Base-by-base conservation (phyloP, 2,888 invertebrate genomes). In the Apoda limacodes region DNA sequence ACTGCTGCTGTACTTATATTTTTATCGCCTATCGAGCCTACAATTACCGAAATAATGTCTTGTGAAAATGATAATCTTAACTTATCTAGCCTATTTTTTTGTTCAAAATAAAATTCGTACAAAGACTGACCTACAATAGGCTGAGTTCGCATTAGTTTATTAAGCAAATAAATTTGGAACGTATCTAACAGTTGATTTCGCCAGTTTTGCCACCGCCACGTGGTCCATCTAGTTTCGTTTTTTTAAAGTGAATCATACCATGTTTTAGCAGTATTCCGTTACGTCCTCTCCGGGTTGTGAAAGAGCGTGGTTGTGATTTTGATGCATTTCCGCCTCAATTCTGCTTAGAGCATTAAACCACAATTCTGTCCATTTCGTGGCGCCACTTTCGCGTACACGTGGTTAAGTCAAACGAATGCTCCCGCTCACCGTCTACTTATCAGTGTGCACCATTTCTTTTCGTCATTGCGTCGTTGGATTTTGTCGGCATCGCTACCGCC, bases 161-260 rank as follows among this genome's bases (percentile, higher is more conserved):
- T n/a, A n/a, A n/a, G n/a, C n/a, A n/a, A n/a, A n/a, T n/a, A 41
- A 10, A 29, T 25, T 34, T 45, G 35, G 28, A 46, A 48, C 5
- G 48, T 48, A 28, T 45, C 37, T 4, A 25, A 36, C 14, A 48
- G 35, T n/a, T 17, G 35, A 26, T 37, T 30, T 2, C 50, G 46
- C 50, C 50, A 51, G 4, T 46, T 25, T 17, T 34, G 44, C 50
- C 48, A 50, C 13, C 30, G 32, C 48, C 48, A 48, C 5, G 32
- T 28, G 13, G 48, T 46, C 48, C 48, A 48, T 5, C n/a, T 21
- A 3, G 47, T 51, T 31, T 45, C 34, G 22, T 37, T 46, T 37
- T 42, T 42, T 30, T 42, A 40, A 1, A 46, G 25, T 1, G 43
- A 45, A 29, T 48, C 41, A 5, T 31, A 39, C 48, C 51, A 51